Evolutionary conservation across 2,888 invertebrate species (phyloP).

Genomic region (Caenorhabditis sp.): DNA sequence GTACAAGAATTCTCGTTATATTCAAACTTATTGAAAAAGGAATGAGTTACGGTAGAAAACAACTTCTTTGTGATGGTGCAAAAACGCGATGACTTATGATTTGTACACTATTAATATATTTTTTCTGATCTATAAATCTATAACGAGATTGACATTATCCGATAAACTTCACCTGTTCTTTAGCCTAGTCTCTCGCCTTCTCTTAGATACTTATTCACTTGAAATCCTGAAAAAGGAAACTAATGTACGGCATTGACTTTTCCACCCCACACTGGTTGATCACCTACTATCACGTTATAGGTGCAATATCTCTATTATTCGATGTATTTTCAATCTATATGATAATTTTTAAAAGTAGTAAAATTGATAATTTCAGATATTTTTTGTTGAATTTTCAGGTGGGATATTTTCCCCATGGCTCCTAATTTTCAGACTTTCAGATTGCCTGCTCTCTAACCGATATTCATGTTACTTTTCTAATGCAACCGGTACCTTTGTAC

Average conservation of each 20-base stretch:
- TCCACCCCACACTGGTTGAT: slow-evolving; percentile 31
- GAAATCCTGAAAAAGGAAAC: not conserved
- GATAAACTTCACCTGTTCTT: slow-evolving; percentile 15
- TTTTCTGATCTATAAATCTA: no score
- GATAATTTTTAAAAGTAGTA: slow-evolving; percentile 16
- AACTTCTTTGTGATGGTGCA: no score
- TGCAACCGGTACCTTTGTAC: slow-evolving; percentile 21
- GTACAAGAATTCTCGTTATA: no score
- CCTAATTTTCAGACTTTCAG: slow-evolving; percentile 2
- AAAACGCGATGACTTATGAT: no score
- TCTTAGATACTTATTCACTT: not conserved
- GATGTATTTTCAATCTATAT: slow-evolving; percentile 22
- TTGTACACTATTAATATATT: no score
- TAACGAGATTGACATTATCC: no score
- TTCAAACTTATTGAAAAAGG: no score
- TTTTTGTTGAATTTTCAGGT: slow-evolving; percentile 46
- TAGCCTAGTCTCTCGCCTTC: no score
- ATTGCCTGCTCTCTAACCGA: slow-evolving; percentile 1
- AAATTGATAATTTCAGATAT: slow-evolving; percentile 42
- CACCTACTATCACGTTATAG: slow-evolving; percentile 30
- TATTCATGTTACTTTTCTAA: not conserved
- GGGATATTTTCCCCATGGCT: not conserved
- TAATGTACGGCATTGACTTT: slow-evolving; percentile 28
- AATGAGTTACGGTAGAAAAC: no score
- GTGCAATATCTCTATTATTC: slow-evolving; percentile 21